Evolutionary conservation across 2,797 vertebrate genomes (phyloP).

Genomic region (Streptopelia turtur): DNA sequence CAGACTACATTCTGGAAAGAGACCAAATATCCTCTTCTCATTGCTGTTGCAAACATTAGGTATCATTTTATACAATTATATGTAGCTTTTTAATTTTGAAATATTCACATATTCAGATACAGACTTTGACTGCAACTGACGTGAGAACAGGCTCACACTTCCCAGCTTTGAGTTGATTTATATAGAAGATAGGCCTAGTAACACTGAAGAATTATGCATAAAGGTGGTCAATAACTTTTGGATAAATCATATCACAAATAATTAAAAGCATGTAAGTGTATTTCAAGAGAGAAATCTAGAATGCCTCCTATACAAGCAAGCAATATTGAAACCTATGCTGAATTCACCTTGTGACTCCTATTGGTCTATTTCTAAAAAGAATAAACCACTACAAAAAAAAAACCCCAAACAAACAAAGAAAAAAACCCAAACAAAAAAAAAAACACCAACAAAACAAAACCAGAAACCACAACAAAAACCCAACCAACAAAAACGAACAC

Average conservation of each 20-base stretch:
- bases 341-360: not conserved
- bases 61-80: not conserved
- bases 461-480: too few species aligned
- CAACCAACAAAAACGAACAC: not conserved
- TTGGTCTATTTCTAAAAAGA: not conserved
- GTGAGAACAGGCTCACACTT: not conserved
- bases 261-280: not conserved
- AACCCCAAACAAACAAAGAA: not conserved
- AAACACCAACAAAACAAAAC: not conserved
- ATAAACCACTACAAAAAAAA: not conserved
- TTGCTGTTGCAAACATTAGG: not conserved
- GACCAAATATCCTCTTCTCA: not conserved
- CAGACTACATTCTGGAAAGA: not conserved
- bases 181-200: not conserved
- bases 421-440: not conserved
- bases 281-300: not conserved
- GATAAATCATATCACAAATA: not conserved
- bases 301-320: not conserved
- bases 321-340: not conserved
- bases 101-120: not conserved
- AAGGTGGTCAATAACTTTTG: not conserved
- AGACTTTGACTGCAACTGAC: not conserved
- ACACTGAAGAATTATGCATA: not conserved
- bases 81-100: not conserved
- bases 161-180: not conserved